Evolutionary conservation across 2,113 vertebrate species (phyloP).

Genomic region (Poeciliopsis retropinna): DNA sequence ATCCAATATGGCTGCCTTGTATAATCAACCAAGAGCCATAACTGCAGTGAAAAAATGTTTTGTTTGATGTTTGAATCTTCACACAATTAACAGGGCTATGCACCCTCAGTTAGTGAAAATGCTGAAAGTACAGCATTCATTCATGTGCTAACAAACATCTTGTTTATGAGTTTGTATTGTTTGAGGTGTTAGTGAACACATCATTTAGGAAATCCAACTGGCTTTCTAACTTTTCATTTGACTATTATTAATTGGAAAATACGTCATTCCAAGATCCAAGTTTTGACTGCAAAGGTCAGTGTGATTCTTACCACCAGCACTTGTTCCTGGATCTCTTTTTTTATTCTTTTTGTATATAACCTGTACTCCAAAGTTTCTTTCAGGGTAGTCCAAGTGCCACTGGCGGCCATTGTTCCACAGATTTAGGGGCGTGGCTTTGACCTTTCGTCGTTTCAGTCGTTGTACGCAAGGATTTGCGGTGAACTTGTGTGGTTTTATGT

Average conservation of each 20-base stretch:
- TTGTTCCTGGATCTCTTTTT: background rate
- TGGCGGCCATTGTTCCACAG: background rate
- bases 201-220: background rate
- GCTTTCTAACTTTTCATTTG: background rate
- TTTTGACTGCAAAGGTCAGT: background rate
- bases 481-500: conserved; percentile 37
- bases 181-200: background rate
- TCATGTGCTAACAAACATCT: no score
- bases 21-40: background rate
- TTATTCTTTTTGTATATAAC: background rate
- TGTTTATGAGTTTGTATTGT: background rate
- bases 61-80: no score
- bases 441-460: background rate
- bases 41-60: background rate
- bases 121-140: no score
- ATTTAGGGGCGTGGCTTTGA: background rate
- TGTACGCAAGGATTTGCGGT: conserved; percentile 13
- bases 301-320: background rate
- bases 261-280: background rate
- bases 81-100: no score
- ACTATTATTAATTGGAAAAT: background rate
- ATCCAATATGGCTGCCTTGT: background rate
- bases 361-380: background rate
- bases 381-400: background rate
- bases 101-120: no score